Evolutionary conservation across 2,113 vertebrate genomes (phyloP), one percentile per base, ranked within the genome.

Genomic region (Procavia capensis): DNA sequence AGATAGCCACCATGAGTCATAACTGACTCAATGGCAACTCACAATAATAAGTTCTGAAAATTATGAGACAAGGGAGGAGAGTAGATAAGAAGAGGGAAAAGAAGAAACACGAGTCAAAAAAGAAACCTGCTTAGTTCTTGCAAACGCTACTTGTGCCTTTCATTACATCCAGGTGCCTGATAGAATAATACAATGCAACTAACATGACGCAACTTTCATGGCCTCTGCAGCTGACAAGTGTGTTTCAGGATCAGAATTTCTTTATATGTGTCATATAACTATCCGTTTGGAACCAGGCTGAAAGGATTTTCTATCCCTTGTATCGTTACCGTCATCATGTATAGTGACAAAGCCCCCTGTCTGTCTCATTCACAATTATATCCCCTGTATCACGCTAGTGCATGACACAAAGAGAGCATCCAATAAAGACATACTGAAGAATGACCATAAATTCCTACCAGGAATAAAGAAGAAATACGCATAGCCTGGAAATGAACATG

Each of bases 181-280:
- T 68, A 47, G 87, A 45, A 29, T 41, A 19, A 43, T 5, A 24
- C 1, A 17, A 45, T 3, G 1, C 1, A 1, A 10, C 3, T 57
- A n/a, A n/a, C n/a, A n/a, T n/a, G 20, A 45, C 2, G 1, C 1
- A 1, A 10, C 3, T 57, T 43, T 47, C 2, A 1, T 3, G 17
- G 39, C 36, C 34, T 54, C 81, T 10, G 13, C 4, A 25, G n/a
- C 17, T n/a, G 24, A 54, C 16, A 59, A 84, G 8, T 50, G 29
- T 11, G 16, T 34, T 24, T 27, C 80, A 11, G 2, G 6, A 61
- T 50, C 45, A 4, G 47, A 85, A 79, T 79, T 80, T 64, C 78
- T 9, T 1, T 9, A 13, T 57, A 7, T 3, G 13, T 31, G 4
- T 86, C 36, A 66, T 25, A 39, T 41, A 79, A 86, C 41, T 4